Conservation (phyloP, 2,888 invertebrate species). For the Polydrusus cervinus region DNA sequence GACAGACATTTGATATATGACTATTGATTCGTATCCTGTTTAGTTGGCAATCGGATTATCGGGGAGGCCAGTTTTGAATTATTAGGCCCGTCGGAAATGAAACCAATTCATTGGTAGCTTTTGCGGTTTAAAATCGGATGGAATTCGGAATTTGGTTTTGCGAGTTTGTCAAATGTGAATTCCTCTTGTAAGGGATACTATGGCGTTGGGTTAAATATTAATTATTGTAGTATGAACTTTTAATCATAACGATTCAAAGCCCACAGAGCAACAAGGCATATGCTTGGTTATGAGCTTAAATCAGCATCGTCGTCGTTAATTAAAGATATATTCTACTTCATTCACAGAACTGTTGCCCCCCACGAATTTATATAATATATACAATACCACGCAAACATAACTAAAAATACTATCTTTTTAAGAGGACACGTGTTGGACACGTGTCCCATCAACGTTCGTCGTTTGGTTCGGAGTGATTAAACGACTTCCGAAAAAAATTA, state of each 20-base stretch:
- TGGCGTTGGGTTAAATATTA: background rate
- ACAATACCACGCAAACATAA: conserved; percentile 19
- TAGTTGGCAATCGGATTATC: conserved; percentile 14
- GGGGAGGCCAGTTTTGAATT: conserved; percentile 23
- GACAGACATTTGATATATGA: conserved; percentile 9
- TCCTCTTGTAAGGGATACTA: background rate
- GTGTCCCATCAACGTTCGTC: conserved; percentile 62
- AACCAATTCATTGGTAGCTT: conserved; percentile 11
- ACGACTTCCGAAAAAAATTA: conserved; percentile 63
- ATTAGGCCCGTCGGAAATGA: conserved; percentile 11
- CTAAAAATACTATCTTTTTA: conserved; percentile 36
- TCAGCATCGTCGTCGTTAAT: too few relatives aligned
- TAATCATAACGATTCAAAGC: too few relatives aligned
- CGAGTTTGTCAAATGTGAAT: conserved; percentile 17
- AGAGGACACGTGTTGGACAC: conserved; percentile 62
- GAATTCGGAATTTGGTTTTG: conserved; percentile 21
- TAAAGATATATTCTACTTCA: too few relatives aligned
- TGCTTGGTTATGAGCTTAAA: too few relatives aligned
- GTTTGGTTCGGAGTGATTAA: conserved; percentile 65
- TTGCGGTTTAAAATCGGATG: conserved; percentile 17
- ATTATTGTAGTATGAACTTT: too few relatives aligned
- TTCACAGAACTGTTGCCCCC: too few relatives aligned
- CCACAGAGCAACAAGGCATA: too few relatives aligned
- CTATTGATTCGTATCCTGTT: conserved; percentile 20
- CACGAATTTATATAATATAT: too few relatives aligned